phyloP scores from a whole-genome alignment of 2,797 vertebrate genomes.

The Myotis vivesi region DNA sequence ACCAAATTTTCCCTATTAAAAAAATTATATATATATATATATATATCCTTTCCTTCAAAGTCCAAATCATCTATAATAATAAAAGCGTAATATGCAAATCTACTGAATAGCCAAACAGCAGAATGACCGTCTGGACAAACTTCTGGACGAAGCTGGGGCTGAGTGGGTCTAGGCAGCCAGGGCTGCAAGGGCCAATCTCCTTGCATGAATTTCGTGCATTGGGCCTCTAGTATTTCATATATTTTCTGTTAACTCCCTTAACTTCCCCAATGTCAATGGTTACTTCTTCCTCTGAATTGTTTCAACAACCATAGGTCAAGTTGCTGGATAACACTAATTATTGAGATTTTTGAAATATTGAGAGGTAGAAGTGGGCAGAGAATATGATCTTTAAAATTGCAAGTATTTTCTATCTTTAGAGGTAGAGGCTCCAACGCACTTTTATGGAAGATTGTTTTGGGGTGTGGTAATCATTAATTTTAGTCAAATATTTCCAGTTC shows the following conservation, averaged over 20 bases:
- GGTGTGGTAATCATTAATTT: not conserved
- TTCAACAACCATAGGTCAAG: not conserved
- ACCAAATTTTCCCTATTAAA: not conserved
- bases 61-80: not conserved
- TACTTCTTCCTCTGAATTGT: not conserved
- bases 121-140: too few species aligned
- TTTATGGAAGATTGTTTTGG: not conserved
- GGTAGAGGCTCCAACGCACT: not conserved
- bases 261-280: not conserved
- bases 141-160: too few species aligned
- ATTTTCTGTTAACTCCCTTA: not conserved
- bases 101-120: too few species aligned
- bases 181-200: too few species aligned
- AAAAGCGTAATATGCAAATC: too few species aligned
- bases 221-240: not conserved
- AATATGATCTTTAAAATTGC: not conserved
- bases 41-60: not conserved
- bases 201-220: too few species aligned
- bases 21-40: too few species aligned
- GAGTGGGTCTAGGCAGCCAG: too few species aligned
- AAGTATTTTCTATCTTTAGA: not conserved
- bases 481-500: not conserved
- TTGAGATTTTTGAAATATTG: not conserved
- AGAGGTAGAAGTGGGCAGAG: not conserved
- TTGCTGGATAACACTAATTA: not conserved